Evolutionary conservation across 2,888 invertebrate species (phyloP).

Genomic region (Poecilobothrus nobilitatus): DNA sequence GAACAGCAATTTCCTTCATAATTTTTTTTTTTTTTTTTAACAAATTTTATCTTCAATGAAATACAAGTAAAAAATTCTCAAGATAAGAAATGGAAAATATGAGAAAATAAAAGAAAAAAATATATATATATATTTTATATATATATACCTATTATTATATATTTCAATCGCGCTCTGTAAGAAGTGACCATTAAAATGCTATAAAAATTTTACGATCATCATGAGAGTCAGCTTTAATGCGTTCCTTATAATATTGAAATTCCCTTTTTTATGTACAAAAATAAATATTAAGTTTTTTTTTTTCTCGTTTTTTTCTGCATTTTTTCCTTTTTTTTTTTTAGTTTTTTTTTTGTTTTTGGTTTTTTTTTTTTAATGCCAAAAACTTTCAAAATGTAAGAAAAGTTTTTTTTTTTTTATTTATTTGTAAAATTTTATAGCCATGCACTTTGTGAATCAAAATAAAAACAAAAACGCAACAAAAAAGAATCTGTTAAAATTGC

Average conservation of each 20-base stretch:
- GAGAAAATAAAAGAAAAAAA: no score
- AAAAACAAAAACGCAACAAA: no score
- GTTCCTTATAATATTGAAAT: not conserved
- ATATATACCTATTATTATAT: no score
- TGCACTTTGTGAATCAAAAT: no score
- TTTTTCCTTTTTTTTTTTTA: not conserved
- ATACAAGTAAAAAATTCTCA: not conserved
- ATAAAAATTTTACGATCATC: conserved; percentile 1
- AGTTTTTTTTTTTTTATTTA: not conserved
- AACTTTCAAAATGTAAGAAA: not conserved
- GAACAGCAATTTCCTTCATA: not conserved
- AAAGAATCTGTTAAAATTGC: no score
- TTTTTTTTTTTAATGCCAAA: not conserved
- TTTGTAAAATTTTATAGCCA: no score
- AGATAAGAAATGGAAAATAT: no score
- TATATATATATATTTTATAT: no score
- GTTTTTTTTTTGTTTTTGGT: no score
- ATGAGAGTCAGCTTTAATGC: not conserved
- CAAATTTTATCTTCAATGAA: not conserved
- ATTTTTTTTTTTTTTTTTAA: not conserved
- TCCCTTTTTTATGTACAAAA: not conserved
- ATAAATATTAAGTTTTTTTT: not conserved
- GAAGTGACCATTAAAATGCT: not conserved
- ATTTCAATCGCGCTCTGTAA: not conserved
- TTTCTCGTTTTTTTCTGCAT: not conserved